These are phyloP conservation scores for Jacana jacana DNA, from an alignment of 2,113 vertebrate species.

Conservation along the genomic window DNA sequence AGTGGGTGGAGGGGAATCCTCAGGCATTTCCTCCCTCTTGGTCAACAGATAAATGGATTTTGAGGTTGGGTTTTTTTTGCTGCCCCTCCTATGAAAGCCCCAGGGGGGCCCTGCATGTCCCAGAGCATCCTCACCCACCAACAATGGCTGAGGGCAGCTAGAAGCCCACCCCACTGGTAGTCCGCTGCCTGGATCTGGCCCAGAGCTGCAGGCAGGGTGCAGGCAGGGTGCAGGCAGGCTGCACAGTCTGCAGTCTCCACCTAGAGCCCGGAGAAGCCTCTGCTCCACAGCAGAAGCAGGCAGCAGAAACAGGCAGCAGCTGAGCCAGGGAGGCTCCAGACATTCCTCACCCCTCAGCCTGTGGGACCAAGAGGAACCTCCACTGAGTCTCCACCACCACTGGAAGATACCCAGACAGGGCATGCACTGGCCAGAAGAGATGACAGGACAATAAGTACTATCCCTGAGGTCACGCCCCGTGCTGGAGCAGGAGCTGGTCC, in stretches of 20 bases:
- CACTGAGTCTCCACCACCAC: not conserved
- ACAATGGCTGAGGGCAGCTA: not conserved
- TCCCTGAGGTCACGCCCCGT: accelerated
- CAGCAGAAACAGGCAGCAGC: not conserved
- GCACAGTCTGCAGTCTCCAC: slow-evolving; percentile 53
- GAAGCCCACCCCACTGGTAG: not conserved
- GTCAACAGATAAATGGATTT: not conserved
- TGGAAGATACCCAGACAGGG: not conserved
- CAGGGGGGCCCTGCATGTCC: not conserved
- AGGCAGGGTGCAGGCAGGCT: not conserved
- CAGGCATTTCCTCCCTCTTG: not conserved
- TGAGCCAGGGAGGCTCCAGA: not conserved
- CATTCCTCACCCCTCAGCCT: not conserved
- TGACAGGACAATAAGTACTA: not conserved
- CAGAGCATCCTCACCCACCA: not conserved
- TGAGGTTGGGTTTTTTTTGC: not conserved
- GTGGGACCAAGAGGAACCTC: not conserved
- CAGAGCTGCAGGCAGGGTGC: not conserved
- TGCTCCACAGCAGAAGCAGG: not conserved
- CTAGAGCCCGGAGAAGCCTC: slow-evolving; percentile 31
- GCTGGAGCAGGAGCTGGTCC: not conserved
- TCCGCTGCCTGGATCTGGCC: not conserved
- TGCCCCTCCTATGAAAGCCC: not conserved
- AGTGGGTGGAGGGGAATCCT: accelerated
- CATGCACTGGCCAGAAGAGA: not conserved